phyloP scores from a whole-genome alignment of 2,888 invertebrate genomes.

The Terebella lapidaria region DNA sequence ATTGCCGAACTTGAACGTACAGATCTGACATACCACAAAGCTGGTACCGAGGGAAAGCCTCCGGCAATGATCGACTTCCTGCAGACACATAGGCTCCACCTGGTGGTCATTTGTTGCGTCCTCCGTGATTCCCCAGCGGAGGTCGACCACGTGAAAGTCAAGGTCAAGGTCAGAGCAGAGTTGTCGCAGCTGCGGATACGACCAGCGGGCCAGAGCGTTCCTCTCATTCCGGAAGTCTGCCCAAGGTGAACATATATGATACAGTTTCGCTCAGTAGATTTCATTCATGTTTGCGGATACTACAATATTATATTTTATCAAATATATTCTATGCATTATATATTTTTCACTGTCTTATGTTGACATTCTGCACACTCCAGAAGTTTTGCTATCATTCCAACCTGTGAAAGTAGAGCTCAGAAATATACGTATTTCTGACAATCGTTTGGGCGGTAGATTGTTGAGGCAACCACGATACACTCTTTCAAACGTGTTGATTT shows the following conservation, averaged over 20 bases:
- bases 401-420: conserved; percentile 48
- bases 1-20: too few species aligned
- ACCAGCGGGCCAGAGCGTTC: neutral
- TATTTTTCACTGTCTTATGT: neutral
- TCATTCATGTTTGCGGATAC: too few species aligned
- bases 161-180: conserved; percentile 11
- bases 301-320: too few species aligned
- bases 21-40: conserved; percentile 47
- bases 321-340: too few species aligned
- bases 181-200: conserved; percentile 8
- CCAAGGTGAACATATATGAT: too few species aligned
- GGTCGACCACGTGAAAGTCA: conserved; percentile 41
- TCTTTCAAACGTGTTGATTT: conserved; percentile 12
- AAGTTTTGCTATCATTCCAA: conserved; percentile 10
- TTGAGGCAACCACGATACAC: conserved; percentile 27
- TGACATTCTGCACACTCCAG: neutral
- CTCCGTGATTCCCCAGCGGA: conserved; percentile 48
- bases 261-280: too few species aligned
- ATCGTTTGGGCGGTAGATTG: conserved; percentile 34
- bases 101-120: conserved; percentile 44
- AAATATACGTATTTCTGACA: conserved; percentile 40
- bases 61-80: conserved; percentile 43
- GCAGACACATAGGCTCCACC: conserved; percentile 40
- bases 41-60: conserved; percentile 43
- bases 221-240: conserved; percentile 5